Evolutionary conservation across 2,888 invertebrate genomes (phyloP).

Genomic region (Galerucella calmariensis): DNA sequence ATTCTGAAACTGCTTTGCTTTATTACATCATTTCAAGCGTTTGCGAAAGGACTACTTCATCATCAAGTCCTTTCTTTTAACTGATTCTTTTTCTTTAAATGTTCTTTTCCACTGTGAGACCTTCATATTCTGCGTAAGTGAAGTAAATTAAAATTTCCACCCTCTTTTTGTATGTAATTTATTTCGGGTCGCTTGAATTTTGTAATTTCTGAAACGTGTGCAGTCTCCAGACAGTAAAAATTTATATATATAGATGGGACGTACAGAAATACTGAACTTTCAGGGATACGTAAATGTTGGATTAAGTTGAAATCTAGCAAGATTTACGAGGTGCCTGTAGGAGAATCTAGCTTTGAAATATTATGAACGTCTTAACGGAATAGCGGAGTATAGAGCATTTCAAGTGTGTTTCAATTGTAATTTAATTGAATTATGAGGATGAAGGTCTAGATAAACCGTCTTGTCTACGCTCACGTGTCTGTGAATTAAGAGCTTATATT

Average conservation of each 20-base stretch:
- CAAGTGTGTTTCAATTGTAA: not conserved
- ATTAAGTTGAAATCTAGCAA: conserved; percentile 31
- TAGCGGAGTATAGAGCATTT: not conserved
- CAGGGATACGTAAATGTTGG: conserved; percentile 31
- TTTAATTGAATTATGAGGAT: not conserved
- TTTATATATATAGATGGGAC: conserved; percentile 27
- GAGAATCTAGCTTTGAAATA: conserved; percentile 26
- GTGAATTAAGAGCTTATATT: too few species aligned
- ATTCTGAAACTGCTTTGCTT: too few species aligned
- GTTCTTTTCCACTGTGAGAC: conserved; percentile 23
- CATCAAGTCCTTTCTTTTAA: not conserved
- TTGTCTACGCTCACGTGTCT: too few species aligned
- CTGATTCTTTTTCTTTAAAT: not conserved
- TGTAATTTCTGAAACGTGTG: conserved; percentile 24
- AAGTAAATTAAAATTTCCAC: conserved; percentile 36
- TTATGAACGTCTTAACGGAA: conserved; percentile 8
- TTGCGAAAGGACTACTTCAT: too few species aligned
- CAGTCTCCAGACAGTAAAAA: conserved; percentile 20
- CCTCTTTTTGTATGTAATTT: conserved; percentile 21
- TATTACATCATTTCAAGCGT: too few species aligned
- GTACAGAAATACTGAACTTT: conserved; percentile 14
- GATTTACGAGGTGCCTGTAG: conserved; percentile 29
- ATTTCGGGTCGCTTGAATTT: conserved; percentile 21
- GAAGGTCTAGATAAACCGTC: too few species aligned
- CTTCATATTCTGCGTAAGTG: conserved; percentile 30